Evolutionary conservation across 2,888 invertebrate species (phyloP).

Genomic region (Sphecodes monilicornis): DNA sequence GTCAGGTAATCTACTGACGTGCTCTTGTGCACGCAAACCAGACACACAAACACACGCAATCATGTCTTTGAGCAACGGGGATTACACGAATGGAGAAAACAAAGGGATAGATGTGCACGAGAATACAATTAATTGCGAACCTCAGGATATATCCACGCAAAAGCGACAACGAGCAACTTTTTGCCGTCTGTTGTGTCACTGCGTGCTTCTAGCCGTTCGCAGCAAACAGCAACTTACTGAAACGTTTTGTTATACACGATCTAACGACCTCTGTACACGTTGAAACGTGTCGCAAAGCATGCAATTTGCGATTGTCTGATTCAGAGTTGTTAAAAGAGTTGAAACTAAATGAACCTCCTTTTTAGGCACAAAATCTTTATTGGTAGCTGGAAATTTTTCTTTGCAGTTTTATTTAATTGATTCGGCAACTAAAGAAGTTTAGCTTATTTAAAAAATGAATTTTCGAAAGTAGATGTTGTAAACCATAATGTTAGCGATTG

Average conservation of each 20-base stretch:
- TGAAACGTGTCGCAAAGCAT: neutral
- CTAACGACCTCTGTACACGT: neutral
- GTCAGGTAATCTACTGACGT: conserved; percentile 30
- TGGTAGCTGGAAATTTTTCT: neutral
- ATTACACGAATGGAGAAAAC: neutral
- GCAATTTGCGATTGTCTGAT: neutral
- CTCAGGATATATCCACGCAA: neutral
- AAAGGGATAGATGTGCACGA: neutral
- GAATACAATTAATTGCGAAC: neutral
- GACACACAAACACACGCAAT: neutral
- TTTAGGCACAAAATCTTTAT: neutral
- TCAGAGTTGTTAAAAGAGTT: neutral
- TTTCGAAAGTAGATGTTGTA: neutral
- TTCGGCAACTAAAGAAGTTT: neutral
- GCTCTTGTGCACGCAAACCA: neutral
- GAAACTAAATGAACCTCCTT: neutral
- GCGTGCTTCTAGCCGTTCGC: neutral
- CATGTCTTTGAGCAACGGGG: neutral
- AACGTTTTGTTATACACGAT: neutral
- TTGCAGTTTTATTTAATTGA: neutral
- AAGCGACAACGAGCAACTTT: neutral
- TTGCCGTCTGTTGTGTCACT: neutral
- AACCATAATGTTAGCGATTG: neutral
- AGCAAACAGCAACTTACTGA: neutral
- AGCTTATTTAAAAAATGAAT: no score